phyloP scores from a whole-genome alignment of 2,113 vertebrate genomes.

The Caloenas nicobarica region DNA sequence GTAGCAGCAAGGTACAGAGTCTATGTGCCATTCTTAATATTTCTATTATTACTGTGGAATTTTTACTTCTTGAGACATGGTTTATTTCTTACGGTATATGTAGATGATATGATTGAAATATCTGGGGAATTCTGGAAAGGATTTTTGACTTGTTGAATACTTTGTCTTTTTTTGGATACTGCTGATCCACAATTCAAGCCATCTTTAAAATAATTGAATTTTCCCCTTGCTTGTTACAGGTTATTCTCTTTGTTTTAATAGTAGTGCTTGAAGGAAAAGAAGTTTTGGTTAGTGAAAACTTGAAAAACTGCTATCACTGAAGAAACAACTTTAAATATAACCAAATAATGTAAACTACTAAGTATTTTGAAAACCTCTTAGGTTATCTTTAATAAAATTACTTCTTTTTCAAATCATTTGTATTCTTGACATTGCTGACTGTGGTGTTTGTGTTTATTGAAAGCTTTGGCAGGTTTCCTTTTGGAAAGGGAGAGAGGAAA shows the following conservation, averaged over 20 bases:
- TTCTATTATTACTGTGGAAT: not conserved
- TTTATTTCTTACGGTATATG: no score
- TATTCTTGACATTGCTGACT: not conserved
- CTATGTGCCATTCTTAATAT: not conserved
- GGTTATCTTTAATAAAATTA: not conserved
- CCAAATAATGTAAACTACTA: not conserved
- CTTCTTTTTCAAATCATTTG: not conserved
- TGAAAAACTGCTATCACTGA: not conserved
- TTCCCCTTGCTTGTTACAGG: no score
- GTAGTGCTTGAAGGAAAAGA: not conserved
- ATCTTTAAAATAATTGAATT: no score
- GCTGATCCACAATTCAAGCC: no score
- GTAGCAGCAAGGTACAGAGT: not conserved
- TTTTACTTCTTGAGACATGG: no score
- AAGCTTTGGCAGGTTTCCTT: not conserved
- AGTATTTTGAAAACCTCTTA: not conserved
- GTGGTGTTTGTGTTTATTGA: not conserved
- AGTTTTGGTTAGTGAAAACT: not conserved
- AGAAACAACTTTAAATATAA: not conserved
- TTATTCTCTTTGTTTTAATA: not conserved
- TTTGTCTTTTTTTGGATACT: no score
- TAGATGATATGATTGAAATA: no score
- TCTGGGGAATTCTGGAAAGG: no score
- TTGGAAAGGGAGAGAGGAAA: not conserved
- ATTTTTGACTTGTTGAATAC: no score